Evolutionary conservation across 2,113 vertebrate genomes (phyloP), one percentile per base, ranked within the genome.

Genomic region (Raja brachyura): DNA sequence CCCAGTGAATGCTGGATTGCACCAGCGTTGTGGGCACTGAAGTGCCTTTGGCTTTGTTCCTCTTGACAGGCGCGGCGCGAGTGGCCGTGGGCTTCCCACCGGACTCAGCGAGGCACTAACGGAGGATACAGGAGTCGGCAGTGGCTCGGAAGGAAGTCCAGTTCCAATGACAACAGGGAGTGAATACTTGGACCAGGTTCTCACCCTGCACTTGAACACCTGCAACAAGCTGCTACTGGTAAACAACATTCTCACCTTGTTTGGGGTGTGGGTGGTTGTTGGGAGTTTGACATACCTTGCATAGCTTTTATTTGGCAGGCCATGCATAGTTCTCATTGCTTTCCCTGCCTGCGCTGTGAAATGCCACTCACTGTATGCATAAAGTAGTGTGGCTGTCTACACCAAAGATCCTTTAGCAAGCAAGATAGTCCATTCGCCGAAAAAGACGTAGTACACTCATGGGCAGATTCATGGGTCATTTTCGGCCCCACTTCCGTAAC

Each of bases 151-250:
- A 68, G 95, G 95, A 74, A 96, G 95, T 85, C 94, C 95, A 0
- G 95, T 94, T 18, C 97, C 97, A 66, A 95, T 98, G 94, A 98
- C 97, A 94, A 98, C 98, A 0, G 97, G 98, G 93, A 98, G 95
- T 61, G 93, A 95, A 85, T 93, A 96, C 93, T 96, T 99, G 94
- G 98, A 99, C 93, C 94, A 95, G 93, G 95, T 97, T 77, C 95
- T 99, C 93, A 96, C 98, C 94, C 95, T 96, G 78, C 99, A 99
- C 93, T 95, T 99, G 93, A 95, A 96, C 94, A 97, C 97, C 95
- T 99, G 98, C 96, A 97, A 97, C 93, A 93, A 93, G 93, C 96
- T 99, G 94, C 96, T 99, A 61, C 95, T 98, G 98, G 98, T 99
- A 95, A 96, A 97, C 93, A 61, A 61, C 11, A 8, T 13, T 39